These are phyloP conservation scores for Anodontia alba DNA, from an alignment of 2,888 invertebrate genomes.

Conservation along the genomic window DNA sequence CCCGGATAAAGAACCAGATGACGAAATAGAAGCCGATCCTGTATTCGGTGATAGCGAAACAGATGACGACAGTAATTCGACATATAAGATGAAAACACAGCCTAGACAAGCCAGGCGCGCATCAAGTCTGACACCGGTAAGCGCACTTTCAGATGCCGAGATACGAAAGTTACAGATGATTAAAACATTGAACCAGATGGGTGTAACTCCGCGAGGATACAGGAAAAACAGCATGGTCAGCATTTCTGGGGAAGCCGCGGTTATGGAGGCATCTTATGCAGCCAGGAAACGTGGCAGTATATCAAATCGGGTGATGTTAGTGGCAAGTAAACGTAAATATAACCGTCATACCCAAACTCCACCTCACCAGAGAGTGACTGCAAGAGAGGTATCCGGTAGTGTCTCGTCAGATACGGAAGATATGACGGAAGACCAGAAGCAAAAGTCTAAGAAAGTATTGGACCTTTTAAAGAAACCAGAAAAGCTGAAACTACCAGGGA, in stretches of 20 bases:
- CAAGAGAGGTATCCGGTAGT: neutral
- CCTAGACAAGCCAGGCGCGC: neutral
- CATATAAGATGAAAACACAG: neutral
- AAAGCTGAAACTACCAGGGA: neutral
- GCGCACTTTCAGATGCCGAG: slow-evolving; percentile 45
- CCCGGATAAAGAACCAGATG: neutral
- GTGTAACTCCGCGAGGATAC: neutral
- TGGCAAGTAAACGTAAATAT: slow-evolving; percentile 13
- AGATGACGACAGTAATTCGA: neutral
- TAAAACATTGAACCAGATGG: slow-evolving; percentile 46
- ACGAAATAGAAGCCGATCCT: neutral
- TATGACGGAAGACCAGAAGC: slow-evolving; percentile 36
- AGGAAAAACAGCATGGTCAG: slow-evolving; percentile 23
- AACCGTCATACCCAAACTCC: neutral
- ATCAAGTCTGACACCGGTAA: neutral
- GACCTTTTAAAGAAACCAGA: slow-evolving; percentile 42
- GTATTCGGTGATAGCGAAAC: neutral
- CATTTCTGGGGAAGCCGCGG: slow-evolving; percentile 40
- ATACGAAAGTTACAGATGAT: slow-evolving; percentile 47
- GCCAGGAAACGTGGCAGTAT: slow-evolving; percentile 46
- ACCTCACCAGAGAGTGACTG: neutral
- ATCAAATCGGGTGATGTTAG: slow-evolving; percentile 51
- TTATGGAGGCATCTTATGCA: slow-evolving; percentile 49
- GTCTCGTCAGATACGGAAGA: slow-evolving; percentile 23
- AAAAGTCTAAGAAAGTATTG: slow-evolving; percentile 39